Evolutionary conservation across 2,113 vertebrate genomes (phyloP).

Genomic region (Thamnophis sirtalis): DNA sequence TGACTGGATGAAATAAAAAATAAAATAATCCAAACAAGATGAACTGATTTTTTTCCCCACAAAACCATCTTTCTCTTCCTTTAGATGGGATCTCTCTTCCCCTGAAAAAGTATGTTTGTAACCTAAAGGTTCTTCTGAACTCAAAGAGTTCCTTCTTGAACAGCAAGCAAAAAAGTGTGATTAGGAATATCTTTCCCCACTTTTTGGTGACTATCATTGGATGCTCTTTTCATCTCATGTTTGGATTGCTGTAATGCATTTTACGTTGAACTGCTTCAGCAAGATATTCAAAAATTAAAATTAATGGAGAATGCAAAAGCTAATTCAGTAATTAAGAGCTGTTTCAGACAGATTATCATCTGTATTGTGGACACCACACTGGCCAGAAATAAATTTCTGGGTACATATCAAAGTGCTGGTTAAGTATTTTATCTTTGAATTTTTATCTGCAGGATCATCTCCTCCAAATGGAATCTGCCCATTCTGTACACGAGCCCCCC

Average conservation of each 20-base stretch:
- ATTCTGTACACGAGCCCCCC: not conserved
- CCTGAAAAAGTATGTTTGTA: not conserved
- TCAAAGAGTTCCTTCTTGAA: not conserved
- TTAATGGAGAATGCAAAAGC: not conserved
- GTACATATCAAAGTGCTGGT: not conserved
- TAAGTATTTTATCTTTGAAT: not conserved
- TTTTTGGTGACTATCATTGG: not conserved
- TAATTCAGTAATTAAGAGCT: not conserved
- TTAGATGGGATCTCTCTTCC: not conserved
- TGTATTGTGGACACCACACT: not conserved
- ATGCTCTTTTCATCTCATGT: not conserved
- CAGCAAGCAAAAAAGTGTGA: not conserved
- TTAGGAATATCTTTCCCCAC: not conserved
- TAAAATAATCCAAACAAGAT: not conserved
- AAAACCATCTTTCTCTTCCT: not conserved
- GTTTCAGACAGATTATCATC: not conserved
- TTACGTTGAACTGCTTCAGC: not conserved
- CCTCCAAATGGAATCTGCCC: not conserved
- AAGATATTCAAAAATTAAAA: not conserved
- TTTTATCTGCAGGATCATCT: not conserved
- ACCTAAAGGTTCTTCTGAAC: not conserved
- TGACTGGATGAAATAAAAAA: not conserved
- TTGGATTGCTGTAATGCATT: not conserved
- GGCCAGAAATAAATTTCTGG: not conserved
- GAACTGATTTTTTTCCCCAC: not conserved